Percentiles rank a stretch among this genome's conserved stretches.
Conservation (phyloP, 2,797 vertebrate species). For the Syngnathus acus region DNA sequence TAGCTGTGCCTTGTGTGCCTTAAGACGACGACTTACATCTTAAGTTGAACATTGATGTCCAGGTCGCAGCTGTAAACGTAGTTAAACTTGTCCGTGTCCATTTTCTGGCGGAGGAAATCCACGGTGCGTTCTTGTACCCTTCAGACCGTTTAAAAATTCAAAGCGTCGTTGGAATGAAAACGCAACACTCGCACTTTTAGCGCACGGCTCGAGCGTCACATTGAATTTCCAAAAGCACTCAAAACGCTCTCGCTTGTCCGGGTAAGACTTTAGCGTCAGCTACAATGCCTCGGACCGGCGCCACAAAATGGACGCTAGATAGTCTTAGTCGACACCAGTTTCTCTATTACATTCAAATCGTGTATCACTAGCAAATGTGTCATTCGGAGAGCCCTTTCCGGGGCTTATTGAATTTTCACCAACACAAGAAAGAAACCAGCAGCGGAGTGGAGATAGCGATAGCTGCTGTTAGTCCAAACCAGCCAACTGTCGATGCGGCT, state of each 20-base stretch:
- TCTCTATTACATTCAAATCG: background rate
- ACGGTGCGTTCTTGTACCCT: too few species aligned
- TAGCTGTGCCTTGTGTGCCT: background rate
- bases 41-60: conserved; percentile 95
- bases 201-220: background rate
- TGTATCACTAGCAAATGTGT: conserved; percentile 22
- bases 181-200: too few species aligned
- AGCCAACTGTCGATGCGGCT: conserved; percentile 23
- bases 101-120: conserved; percentile 41
- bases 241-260: conserved; percentile 4
- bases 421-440: conserved; percentile 53
- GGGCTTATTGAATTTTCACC: conserved; percentile 55
- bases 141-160: too few species aligned
- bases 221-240: background rate
- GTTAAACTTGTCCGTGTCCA: conserved; percentile 87
- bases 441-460: conserved; percentile 6
- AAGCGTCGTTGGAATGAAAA: too few species aligned
- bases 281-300: conserved; percentile 52
- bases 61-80: conserved; percentile 95
- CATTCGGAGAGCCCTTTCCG: conserved; percentile 33
- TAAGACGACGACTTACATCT: conserved; percentile 80
- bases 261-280: conserved; percentile 24
- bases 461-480: conserved; percentile 33
- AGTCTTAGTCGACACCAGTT: background rate
- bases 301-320: background rate